These are phyloP conservation scores for Craterocephalus amniculus DNA, from an alignment of 2,797 vertebrate genomes.

Conservation along the genomic window DNA sequence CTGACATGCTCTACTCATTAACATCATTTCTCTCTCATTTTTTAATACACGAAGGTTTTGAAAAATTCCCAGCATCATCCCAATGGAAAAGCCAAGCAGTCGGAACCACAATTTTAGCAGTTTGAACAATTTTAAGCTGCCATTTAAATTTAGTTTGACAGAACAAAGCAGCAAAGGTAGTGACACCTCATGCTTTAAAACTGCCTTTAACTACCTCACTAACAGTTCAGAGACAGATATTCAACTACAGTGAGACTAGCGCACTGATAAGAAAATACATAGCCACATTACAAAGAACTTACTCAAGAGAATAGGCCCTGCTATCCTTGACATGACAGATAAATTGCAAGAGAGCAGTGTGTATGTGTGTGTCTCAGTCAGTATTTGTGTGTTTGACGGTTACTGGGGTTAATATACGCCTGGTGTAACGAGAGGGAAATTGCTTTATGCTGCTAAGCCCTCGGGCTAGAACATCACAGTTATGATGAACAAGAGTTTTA, in stretches of 20 bases:
- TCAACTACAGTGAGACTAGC: slow-evolving; percentile 34
- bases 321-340: slow-evolving; percentile 68
- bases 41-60: neutral
- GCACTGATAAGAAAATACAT: slow-evolving; percentile 58
- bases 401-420: slow-evolving; percentile 75
- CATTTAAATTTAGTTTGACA: neutral
- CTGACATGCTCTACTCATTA: neutral
- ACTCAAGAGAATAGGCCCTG: slow-evolving; percentile 61
- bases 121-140: neutral
- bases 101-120: neutral
- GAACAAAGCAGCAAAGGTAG: neutral
- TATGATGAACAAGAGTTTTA: slow-evolving; percentile 77
- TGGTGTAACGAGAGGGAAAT: slow-evolving; percentile 76
- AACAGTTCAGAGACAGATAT: slow-evolving; percentile 36
- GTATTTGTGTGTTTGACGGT: slow-evolving; percentile 55
- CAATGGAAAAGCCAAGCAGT: neutral
- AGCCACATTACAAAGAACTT: slow-evolving; percentile 66
- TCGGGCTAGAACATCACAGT: slow-evolving; percentile 72
- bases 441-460: slow-evolving; percentile 74
- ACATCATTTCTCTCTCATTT: neutral
- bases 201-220: slow-evolving; percentile 30
- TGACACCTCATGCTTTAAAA: slow-evolving; percentile 16
- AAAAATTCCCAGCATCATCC: neutral
- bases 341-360: slow-evolving; percentile 60
- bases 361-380: slow-evolving; percentile 22